Percentiles rank a stretch among this genome's conserved stretches.
phyloP scores from a whole-genome alignment of 2,888 invertebrate genomes.

The Pollenia labialis region DNA sequence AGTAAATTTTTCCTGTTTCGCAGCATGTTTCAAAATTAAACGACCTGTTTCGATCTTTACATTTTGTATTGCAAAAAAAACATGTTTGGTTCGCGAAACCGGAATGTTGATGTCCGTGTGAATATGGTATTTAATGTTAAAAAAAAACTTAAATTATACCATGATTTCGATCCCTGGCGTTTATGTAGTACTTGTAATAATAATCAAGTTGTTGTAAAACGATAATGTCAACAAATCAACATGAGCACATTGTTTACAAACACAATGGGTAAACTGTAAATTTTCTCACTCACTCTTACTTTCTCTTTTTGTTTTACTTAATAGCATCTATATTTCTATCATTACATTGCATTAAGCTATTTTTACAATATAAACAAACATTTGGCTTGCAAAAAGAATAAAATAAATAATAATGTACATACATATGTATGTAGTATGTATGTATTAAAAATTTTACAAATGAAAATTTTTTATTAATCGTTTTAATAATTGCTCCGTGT shows the following conservation, averaged over 20 bases:
- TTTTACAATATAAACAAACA: constrained; percentile 53
- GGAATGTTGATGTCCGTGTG: no score
- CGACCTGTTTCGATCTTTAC: no score
- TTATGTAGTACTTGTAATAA: constrained; percentile 3
- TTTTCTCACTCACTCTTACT: constrained; percentile 35
- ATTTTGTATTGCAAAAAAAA: no score
- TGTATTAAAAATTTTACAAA: neutral
- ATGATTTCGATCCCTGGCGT: neutral
- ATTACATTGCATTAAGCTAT: constrained; percentile 39
- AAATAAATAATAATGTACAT: neutral
- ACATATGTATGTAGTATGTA: constrained; percentile 6
- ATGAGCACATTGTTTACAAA: constrained; percentile 70
- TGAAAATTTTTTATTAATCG: neutral
- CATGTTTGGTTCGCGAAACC: no score
- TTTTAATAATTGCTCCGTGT: neutral
- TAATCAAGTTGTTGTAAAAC: constrained; percentile 67
- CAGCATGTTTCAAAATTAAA: no score
- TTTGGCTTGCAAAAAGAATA: constrained; percentile 35
- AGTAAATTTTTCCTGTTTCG: no score
- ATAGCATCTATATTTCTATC: constrained; percentile 32
- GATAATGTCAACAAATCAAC: constrained; percentile 72
- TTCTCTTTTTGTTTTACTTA: constrained; percentile 30
- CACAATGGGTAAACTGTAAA: constrained; percentile 54
- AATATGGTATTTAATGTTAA: no score
- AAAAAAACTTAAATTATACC: no score